Evolutionary conservation across 2,888 invertebrate species (phyloP).

Genomic region (Theretra japonica): DNA sequence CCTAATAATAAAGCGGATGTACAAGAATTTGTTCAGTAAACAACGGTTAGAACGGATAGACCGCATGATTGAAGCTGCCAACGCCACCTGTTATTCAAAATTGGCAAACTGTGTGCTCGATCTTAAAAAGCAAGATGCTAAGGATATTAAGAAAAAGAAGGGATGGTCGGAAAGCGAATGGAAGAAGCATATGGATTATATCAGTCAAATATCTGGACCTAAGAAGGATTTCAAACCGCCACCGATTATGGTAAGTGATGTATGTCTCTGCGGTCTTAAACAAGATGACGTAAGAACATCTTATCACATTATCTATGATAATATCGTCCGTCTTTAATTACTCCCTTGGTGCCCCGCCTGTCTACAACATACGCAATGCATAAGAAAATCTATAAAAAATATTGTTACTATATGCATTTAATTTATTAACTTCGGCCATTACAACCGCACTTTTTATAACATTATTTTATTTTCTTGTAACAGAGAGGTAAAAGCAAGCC

Average conservation of each 20-base stretch:
- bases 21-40: conserved; percentile 60
- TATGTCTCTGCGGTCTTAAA: too few relatives aligned
- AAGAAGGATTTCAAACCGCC: conserved; percentile 56
- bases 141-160: conserved; percentile 66
- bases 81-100: conserved; percentile 69
- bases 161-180: conserved; percentile 74
- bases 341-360: too few relatives aligned
- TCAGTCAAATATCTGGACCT: conserved; percentile 66
- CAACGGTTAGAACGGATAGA: conserved; percentile 68
- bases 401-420: too few relatives aligned
- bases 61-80: conserved; percentile 69
- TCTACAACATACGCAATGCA: too few relatives aligned
- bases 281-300: too few relatives aligned
- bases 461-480: neutral
- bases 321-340: too few relatives aligned
- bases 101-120: conserved; percentile 70
- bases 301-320: too few relatives aligned
- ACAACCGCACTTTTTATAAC: too few relatives aligned
- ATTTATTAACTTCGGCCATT: too few relatives aligned
- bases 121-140: conserved; percentile 63
- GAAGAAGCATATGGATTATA: conserved; percentile 80
- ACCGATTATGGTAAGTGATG: conserved; percentile 54
- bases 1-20: conserved; percentile 60
- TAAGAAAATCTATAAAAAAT: too few relatives aligned
- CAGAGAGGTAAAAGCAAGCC: conserved; percentile 66